phyloP scores from a whole-genome alignment of 1,140 invertebrate species.

The Belonocnema kinseyi region DNA sequence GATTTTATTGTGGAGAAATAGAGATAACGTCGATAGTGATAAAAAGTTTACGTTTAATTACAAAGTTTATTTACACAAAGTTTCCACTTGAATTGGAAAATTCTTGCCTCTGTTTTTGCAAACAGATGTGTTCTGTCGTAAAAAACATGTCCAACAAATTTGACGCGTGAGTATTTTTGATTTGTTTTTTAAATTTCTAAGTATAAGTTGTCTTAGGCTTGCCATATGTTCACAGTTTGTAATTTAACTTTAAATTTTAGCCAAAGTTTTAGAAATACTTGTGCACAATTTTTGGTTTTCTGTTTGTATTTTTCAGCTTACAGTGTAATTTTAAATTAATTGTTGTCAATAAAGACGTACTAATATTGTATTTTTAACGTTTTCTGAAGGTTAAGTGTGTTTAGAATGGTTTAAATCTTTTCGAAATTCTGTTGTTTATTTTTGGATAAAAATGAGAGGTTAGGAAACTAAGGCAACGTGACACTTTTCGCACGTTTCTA shows the following conservation, averaged over 20 bases:
- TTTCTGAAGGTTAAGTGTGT: too few species aligned
- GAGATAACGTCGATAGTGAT: background rate
- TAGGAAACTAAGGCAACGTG: too few species aligned
- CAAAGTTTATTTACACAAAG: background rate
- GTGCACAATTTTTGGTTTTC: background rate
- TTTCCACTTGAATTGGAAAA: background rate
- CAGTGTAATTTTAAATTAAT: too few species aligned
- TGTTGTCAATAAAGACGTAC: too few species aligned
- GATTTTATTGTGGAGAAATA: too few species aligned
- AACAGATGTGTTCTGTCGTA: conserved; percentile 19
- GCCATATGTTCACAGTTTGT: background rate
- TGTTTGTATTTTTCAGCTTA: conserved; percentile 13
- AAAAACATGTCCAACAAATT: conserved; percentile 81
- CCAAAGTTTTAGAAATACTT: background rate
- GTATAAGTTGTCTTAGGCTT: conserved; percentile 38
- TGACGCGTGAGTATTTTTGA: conserved; percentile 77
- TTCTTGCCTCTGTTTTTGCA: background rate
- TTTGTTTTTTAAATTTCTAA: conserved; percentile 35
- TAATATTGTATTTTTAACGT: too few species aligned
- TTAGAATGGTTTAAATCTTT: background rate
- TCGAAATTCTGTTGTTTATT: background rate
- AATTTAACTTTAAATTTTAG: background rate
- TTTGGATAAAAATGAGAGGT: background rate
- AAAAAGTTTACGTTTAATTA: background rate
- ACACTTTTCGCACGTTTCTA: too few species aligned